phyloP scores from a whole-genome alignment of 2,113 vertebrate species.

The Hemibagrus wyckioides region DNA sequence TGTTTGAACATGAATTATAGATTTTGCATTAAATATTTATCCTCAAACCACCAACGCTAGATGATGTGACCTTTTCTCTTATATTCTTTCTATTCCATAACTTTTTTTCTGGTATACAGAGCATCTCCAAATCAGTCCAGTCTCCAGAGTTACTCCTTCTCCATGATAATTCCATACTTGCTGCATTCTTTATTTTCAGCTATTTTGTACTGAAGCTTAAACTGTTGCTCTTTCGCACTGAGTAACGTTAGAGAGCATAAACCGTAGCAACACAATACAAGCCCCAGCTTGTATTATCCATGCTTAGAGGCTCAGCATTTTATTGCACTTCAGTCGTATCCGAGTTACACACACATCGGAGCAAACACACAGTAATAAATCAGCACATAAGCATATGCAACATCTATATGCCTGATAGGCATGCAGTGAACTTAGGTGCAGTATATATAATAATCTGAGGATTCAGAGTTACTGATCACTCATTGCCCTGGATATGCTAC shows the following conservation, averaged over 20 bases:
- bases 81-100: not conserved
- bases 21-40: constrained; percentile 68
- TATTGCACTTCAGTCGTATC: constrained; percentile 1
- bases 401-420: not conserved
- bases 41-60: constrained; percentile 45
- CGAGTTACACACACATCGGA: not conserved
- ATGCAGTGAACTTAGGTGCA: not conserved
- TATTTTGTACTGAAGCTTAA: not conserved
- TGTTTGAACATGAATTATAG: constrained; percentile 69
- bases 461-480: constrained; percentile 28
- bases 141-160: constrained; percentile 9
- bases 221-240: not conserved
- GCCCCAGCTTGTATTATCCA: not conserved
- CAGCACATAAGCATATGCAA: not conserved
- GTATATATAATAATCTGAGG: not conserved
- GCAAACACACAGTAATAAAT: not conserved
- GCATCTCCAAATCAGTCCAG: not conserved
- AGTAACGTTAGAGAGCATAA: not conserved
- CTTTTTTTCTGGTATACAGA: not conserved
- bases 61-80: constrained; percentile 58
- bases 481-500: constrained; percentile 47
- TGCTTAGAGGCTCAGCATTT: constrained; percentile 8
- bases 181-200: constrained; percentile 37
- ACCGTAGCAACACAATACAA: not conserved
- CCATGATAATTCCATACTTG: constrained; percentile 30